phyloP scores from a whole-genome alignment of 1,140 invertebrate genomes.

The Branchinecta lindahli region DNA sequence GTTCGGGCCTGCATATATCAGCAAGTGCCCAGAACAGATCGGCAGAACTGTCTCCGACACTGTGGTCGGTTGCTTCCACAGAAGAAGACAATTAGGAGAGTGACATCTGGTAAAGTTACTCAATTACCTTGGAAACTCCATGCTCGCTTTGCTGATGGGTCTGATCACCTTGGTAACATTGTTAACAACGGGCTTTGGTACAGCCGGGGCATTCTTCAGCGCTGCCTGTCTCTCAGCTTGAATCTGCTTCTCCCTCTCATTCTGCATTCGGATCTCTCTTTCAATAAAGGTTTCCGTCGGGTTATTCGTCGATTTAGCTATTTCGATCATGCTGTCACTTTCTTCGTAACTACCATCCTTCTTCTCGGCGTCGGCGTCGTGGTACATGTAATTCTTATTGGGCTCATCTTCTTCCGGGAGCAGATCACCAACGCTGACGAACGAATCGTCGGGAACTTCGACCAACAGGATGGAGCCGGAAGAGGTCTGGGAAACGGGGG shows the following conservation, averaged over 20 bases:
- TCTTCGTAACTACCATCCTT: not conserved
- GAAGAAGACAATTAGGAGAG: too few relatives aligned
- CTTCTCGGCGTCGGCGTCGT: not conserved
- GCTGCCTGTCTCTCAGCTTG: conserved; percentile 23
- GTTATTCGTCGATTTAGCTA: not conserved
- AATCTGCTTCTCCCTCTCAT: conserved; percentile 30
- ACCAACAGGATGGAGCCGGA: not conserved
- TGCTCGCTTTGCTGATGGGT: not conserved
- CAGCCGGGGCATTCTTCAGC: conserved; percentile 1
- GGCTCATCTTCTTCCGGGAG: not conserved
- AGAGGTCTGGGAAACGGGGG: not conserved
- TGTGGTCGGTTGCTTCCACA: too few relatives aligned
- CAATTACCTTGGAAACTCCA: not conserved
- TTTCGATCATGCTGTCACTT: not conserved
- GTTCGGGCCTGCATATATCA: too few relatives aligned
- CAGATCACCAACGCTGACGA: conserved; percentile 6
- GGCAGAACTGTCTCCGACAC: too few relatives aligned
- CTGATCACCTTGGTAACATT: conserved; percentile 2
- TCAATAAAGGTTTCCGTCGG: conserved; percentile 31
- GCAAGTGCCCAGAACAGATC: too few relatives aligned
- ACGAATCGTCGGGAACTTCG: conserved; percentile 11
- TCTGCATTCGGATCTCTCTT: conserved; percentile 32
- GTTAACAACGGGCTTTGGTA: not conserved
- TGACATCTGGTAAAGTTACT: too few relatives aligned
- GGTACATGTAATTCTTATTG: not conserved